Conservation (phyloP, 2,888 invertebrate genomes). For the Chirona hameri region DNA sequence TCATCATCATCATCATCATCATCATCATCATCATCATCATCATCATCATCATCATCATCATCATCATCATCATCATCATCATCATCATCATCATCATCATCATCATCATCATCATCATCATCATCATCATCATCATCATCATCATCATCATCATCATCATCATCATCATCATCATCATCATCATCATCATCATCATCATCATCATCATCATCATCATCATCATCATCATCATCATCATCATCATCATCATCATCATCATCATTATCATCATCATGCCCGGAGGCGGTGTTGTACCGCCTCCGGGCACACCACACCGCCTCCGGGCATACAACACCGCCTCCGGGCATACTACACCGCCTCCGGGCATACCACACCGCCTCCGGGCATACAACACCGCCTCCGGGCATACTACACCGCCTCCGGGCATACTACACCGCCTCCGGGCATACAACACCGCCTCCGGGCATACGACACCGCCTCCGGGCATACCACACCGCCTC, state of each 20-base stretch:
- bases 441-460: too few species aligned
- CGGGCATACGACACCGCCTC: too few species aligned
- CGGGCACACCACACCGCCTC: too few species aligned
- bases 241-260: constrained; percentile 22
- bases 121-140: constrained; percentile 22
- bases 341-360: too few species aligned
- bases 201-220: constrained; percentile 22
- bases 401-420: too few species aligned
- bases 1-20: constrained; percentile 22
- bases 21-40: constrained; percentile 22
- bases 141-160: constrained; percentile 22
- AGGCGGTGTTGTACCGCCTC: too few species aligned
- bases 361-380: too few species aligned
- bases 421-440: too few species aligned
- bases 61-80: constrained; percentile 22
- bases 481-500: too few species aligned
- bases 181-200: constrained; percentile 22
- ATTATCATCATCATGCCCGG: too few species aligned
- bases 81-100: constrained; percentile 22
- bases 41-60: constrained; percentile 22
- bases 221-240: constrained; percentile 22
- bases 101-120: constrained; percentile 22
- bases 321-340: too few species aligned
- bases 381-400: too few species aligned
- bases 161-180: constrained; percentile 22